These are phyloP conservation scores for Spheniscus mendiculus DNA, from an alignment of 2,113 vertebrate species.

Conservation along the genomic window DNA sequence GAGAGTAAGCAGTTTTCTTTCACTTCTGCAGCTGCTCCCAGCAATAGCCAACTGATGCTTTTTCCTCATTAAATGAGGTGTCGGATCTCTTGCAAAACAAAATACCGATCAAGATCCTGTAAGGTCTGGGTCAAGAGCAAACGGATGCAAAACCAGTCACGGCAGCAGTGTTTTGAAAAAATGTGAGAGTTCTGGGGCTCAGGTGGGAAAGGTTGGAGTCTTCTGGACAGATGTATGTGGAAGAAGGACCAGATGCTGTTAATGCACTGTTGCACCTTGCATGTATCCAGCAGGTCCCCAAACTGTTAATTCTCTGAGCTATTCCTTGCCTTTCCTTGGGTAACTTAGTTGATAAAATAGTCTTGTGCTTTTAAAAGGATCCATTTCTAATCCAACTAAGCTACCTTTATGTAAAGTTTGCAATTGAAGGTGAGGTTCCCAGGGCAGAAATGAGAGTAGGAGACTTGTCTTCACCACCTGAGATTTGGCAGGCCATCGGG, in stretches of 20 bases:
- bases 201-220: not conserved
- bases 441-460: not conserved
- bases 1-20: constrained; percentile 15
- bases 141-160: not conserved
- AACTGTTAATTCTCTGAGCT: not conserved
- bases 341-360: not conserved
- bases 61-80: not conserved
- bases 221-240: not conserved
- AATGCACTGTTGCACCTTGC: not conserved
- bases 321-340: not conserved
- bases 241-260: not conserved
- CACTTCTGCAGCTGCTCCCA: not conserved
- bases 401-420: not conserved
- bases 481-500: not conserved
- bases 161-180: not conserved
- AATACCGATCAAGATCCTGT: not conserved
- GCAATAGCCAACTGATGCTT: not conserved
- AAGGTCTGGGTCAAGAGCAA: not conserved
- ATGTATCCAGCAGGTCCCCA: not conserved
- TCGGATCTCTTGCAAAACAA: not conserved
- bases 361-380: not conserved
- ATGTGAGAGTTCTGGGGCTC: not conserved
- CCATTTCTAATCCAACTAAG: not conserved
- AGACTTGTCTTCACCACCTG: not conserved
- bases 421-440: not conserved